Base-by-base conservation (phyloP, 2,888 invertebrate species). In the Antheraea assamensis region DNA sequence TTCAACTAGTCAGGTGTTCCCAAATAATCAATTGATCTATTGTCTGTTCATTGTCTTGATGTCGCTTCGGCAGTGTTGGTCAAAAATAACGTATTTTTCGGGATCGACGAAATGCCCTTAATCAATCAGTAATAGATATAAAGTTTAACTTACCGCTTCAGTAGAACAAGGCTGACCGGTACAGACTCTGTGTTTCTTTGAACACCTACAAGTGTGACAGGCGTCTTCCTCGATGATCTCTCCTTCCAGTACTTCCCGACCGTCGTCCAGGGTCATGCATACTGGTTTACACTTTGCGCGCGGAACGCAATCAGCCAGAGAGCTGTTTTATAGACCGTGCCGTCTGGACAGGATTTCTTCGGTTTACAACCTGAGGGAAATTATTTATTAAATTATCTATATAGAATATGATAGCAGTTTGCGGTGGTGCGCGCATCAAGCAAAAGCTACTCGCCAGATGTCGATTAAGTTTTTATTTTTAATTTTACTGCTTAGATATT, bases 131-230 rank as follows among this genome's bases (percentile, higher is more conserved):
- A 55, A 24, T 24, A 58, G 0, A 8, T 58, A 24, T 58, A 58
- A 21, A 52, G 19, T 58, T 24, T 64, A 13, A 85, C 88, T 85
- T 74, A 92, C 90, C 21, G 83, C 75, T 27, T 84, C 82, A 47
- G 93, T 90, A 47, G 90, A 84, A 80, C 98, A 98, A 0, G 97
- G 97, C 74, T 95, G 95, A 19, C 97, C 97, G 73, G 95, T 96
- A 83, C 98, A 98, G 0, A 96, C 92, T 81, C 95, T 95, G 77
- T 96, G 95, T 21, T 96, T 96, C 82, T 96, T 95, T 0, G 97
- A 97, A 78, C 98, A 98, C 72, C 95, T 95, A 82, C 98, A 98
- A 0, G 96, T 96, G 81, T 98, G 97, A 85, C 98, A 98, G 0
- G 95, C 95, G 85, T 98, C 98, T 76, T 96, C 96, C 76, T 96